phyloP scores from a whole-genome alignment of 2,113 vertebrate species.

The Elaphurus davidianus region DNA sequence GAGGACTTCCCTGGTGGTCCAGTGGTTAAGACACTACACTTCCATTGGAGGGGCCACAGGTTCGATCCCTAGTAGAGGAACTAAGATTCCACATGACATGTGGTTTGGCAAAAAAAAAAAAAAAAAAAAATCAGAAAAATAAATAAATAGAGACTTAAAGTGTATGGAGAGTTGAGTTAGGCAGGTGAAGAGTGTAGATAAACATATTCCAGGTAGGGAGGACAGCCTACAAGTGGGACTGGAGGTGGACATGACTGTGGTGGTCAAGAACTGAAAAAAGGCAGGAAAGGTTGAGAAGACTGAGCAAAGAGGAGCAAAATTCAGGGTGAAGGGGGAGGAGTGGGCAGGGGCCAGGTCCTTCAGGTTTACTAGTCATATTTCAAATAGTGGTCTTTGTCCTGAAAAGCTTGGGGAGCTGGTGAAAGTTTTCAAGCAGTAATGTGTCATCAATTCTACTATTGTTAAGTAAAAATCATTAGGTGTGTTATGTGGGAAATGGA shows the following conservation, averaged over 20 bases:
- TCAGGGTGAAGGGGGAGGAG: not conserved
- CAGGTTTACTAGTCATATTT: too few relatives aligned
- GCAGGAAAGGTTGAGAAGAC: too few relatives aligned
- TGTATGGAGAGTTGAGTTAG: not conserved
- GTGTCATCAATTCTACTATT: not conserved
- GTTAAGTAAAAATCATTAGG: not conserved
- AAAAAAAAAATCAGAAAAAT: not conserved
- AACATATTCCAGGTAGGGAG: not conserved
- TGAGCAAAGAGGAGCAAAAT: not conserved
- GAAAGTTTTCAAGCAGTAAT: not conserved
- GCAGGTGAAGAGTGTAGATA: not conserved
- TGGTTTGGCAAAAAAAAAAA: not conserved
- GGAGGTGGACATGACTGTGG: not conserved
- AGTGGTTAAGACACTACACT: not conserved
- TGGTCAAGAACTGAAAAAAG: not conserved
- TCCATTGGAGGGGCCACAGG: not conserved
- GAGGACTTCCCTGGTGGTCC: not conserved
- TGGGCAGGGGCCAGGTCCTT: fast-evolving
- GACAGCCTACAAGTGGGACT: not conserved
- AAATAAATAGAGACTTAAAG: not conserved
- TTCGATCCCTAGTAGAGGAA: not conserved
- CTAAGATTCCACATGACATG: not conserved
- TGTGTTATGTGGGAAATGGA: not conserved
- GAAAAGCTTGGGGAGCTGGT: not conserved
- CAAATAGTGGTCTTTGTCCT: not conserved